phyloP scores from a whole-genome alignment of 2,113 vertebrate genomes.

The Ictalurus punctatus region DNA sequence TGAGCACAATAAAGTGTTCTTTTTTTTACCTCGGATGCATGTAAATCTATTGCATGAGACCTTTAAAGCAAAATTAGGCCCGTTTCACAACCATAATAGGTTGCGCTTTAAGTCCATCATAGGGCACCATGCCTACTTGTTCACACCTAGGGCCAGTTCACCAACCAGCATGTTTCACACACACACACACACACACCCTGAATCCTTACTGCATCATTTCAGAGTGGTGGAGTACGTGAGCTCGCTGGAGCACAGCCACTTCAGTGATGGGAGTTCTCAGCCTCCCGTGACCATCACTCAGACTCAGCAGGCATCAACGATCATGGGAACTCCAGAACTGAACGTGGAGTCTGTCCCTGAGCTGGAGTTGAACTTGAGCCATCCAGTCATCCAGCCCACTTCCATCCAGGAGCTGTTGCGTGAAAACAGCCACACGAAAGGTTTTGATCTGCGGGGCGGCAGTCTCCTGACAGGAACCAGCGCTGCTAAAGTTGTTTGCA shows the following conservation, averaged over 20 bases:
- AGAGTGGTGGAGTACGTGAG: constrained; percentile 96
- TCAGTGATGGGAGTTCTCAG: constrained; percentile 84
- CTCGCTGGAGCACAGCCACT: constrained; percentile 92
- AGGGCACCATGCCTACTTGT: neutral
- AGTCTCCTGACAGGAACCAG: constrained; percentile 82
- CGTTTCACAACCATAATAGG: no score
- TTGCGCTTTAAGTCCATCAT: neutral
- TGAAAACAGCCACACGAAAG: constrained; percentile 77
- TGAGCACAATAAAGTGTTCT: no score
- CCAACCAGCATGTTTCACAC: neutral
- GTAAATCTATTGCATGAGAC: no score
- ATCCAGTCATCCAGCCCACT: constrained; percentile 82
- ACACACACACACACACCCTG: no score
- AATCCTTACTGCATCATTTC: constrained; percentile 34
- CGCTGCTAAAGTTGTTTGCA: constrained; percentile 87
- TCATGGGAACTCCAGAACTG: constrained; percentile 55
- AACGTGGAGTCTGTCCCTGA: constrained; percentile 67
- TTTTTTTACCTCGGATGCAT: no score
- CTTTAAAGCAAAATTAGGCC: no score
- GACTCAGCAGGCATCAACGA: constrained; percentile 73
- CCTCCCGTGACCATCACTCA: constrained; percentile 84
- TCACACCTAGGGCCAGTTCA: neutral
- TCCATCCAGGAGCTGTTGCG: constrained; percentile 92
- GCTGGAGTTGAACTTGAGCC: constrained; percentile 75
- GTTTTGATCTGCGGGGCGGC: constrained; percentile 81